Evolutionary conservation across 2,113 vertebrate genomes (phyloP).

Genomic region (Columbina picui): DNA sequence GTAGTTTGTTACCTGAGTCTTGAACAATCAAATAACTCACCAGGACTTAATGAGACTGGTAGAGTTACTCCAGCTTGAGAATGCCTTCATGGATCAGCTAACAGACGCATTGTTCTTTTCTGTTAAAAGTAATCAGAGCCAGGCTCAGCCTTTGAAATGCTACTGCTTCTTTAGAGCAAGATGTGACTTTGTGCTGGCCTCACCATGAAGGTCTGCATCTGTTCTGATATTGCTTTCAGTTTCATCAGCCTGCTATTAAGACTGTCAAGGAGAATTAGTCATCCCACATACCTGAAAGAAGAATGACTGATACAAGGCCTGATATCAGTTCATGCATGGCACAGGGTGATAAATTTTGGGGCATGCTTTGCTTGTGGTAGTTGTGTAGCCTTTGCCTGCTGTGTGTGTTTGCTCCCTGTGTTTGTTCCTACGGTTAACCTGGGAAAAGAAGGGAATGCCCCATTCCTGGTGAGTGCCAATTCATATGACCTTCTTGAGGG

Average conservation of each 20-base stretch:
- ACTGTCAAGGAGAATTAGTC: neutral
- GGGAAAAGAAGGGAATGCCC: neutral
- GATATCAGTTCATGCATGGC: neutral
- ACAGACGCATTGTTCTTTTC: neutral
- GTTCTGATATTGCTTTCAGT: neutral
- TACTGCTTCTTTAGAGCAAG: neutral
- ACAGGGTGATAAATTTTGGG: neutral
- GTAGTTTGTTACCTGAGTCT: neutral
- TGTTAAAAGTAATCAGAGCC: neutral
- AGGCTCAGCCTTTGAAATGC: neutral
- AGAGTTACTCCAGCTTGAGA: neutral
- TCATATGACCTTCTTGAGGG: neutral
- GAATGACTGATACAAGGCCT: neutral
- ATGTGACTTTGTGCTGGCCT: neutral
- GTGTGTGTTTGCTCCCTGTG: fast-evolving
- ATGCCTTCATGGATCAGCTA: neutral
- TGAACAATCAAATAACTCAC: neutral
- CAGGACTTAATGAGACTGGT: neutral
- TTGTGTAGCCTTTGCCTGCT: neutral
- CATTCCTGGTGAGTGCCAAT: neutral
- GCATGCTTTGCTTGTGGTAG: neutral
- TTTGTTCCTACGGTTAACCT: neutral
- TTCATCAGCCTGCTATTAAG: neutral
- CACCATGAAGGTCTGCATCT: neutral
- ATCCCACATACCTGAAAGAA: neutral